Percentiles rank a stretch among this genome's conserved stretches.
Evolutionary conservation across 2,888 invertebrate genomes (phyloP).

Genomic region (Dermolepida albohirtum): DNA sequence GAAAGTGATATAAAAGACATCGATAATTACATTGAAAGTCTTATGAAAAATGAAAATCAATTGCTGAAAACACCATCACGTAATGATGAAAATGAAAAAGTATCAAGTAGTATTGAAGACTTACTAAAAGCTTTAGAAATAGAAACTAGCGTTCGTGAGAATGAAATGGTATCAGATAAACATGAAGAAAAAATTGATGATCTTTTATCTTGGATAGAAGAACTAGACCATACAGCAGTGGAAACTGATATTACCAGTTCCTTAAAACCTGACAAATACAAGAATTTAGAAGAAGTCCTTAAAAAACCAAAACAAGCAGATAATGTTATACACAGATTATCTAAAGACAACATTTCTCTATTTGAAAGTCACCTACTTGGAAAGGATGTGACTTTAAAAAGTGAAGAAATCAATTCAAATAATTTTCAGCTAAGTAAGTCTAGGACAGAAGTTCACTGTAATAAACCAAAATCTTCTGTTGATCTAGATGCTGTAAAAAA

Average conservation of each 20-base stretch:
- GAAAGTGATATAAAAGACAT: conserved; percentile 61
- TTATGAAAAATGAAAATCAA: conserved; percentile 62
- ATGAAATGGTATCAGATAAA: conserved; percentile 46
- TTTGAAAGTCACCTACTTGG: conserved; percentile 62
- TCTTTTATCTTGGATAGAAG: conserved; percentile 63
- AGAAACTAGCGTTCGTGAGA: conserved; percentile 54
- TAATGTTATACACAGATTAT: conserved; percentile 60
- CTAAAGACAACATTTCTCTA: conserved; percentile 61
- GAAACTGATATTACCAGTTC: conserved; percentile 59
- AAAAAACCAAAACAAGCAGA: conserved; percentile 58
- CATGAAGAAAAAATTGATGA: conserved; percentile 62
- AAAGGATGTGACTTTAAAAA: conserved; percentile 53
- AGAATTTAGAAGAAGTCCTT: conserved; percentile 60
- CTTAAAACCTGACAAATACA: conserved; percentile 62
- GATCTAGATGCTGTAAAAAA: conserved; percentile 62
- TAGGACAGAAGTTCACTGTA: conserved; percentile 60
- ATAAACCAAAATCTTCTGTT: conserved; percentile 57
- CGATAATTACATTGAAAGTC: conserved; percentile 63
- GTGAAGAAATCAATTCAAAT: conserved; percentile 43
- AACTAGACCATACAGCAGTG: conserved; percentile 60
- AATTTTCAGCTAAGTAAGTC: conserved; percentile 57
- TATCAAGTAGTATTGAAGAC: conserved; percentile 64
- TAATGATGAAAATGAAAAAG: conserved; percentile 52
- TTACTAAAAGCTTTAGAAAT: conserved; percentile 62
- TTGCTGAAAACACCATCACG: conserved; percentile 59